phyloP scores from a whole-genome alignment of 2,113 vertebrate species.

The Aldabrachelys gigantea region DNA sequence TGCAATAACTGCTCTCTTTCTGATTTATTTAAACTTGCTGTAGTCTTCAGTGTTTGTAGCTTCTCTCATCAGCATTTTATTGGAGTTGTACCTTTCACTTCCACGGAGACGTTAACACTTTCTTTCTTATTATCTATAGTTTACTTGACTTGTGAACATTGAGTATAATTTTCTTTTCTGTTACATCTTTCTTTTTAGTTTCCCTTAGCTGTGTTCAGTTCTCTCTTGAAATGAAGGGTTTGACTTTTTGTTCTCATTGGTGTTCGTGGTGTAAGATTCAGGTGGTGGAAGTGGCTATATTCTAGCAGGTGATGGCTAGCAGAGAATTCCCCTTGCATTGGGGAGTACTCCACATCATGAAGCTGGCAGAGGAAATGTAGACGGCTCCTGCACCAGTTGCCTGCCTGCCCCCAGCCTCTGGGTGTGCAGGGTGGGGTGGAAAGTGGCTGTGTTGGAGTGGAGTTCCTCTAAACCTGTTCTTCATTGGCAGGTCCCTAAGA shows the following conservation, averaged over 20 bases:
- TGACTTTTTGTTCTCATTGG: fast-evolving
- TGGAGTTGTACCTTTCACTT: background rate
- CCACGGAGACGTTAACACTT: background rate
- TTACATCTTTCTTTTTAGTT: background rate
- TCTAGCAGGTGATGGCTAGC: background rate
- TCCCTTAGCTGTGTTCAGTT: background rate
- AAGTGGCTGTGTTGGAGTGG: background rate
- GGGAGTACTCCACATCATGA: background rate
- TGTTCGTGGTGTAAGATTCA: background rate
- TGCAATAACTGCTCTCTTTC: fast-evolving
- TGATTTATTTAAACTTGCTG: background rate
- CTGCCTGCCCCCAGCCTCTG: background rate
- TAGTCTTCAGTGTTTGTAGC: background rate
- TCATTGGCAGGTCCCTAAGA: background rate
- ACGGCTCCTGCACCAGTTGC: background rate
- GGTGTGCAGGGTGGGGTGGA: background rate
- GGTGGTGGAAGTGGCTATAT: background rate
- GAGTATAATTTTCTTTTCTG: background rate
- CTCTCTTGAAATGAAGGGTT: background rate
- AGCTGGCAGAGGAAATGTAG: background rate
- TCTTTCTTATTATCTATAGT: background rate
- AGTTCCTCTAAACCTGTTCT: background rate
- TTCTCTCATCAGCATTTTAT: background rate
- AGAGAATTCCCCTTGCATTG: background rate
- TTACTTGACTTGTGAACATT: background rate